Percentiles rank a stretch among this genome's conserved stretches.
phyloP scores from a whole-genome alignment of 2,888 invertebrate species.

The Matsumyia berberina region DNA sequence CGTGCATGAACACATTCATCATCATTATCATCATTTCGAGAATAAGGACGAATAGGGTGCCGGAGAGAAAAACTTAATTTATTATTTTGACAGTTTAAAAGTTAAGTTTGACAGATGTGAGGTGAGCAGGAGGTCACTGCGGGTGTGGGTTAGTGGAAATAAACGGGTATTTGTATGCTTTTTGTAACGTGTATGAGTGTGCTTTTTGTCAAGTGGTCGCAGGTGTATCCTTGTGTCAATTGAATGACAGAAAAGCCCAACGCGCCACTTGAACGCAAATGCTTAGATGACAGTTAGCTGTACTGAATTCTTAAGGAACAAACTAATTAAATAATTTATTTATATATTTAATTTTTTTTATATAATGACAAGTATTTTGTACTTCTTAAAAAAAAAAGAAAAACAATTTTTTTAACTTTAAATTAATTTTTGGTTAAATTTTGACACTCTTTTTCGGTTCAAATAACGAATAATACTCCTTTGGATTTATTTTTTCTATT shows the following conservation, averaged over 20 bases:
- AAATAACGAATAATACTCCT: slow-evolving; percentile 62
- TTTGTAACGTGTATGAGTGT: slow-evolving; percentile 64
- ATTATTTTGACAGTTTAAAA: slow-evolving; percentile 66
- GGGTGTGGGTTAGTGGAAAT: slow-evolving; percentile 49
- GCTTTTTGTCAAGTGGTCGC: slow-evolving; percentile 60
- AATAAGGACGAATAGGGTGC: slow-evolving; percentile 83
- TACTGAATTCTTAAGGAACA: slow-evolving; percentile 48
- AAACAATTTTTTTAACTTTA: not conserved
- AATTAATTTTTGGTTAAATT: slow-evolving; percentile 12
- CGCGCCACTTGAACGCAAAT: slow-evolving; percentile 53
- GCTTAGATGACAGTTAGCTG: slow-evolving; percentile 63
- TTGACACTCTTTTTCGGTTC: slow-evolving; percentile 9
- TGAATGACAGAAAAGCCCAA: slow-evolving; percentile 35
- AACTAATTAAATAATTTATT: slow-evolving; percentile 71
- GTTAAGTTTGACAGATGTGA: slow-evolving; percentile 68
- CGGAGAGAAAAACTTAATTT: slow-evolving; percentile 43
- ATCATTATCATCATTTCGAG: slow-evolving; percentile 90
- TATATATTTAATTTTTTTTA: slow-evolving; percentile 59
- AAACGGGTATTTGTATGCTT: slow-evolving; percentile 72
- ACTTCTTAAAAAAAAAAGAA: slow-evolving; percentile 11
- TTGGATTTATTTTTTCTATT: slow-evolving; percentile 19
- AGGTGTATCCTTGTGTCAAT: slow-evolving; percentile 1
- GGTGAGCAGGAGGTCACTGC: slow-evolving; percentile 8
- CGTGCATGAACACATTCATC: slow-evolving; percentile 90
- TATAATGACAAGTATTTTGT: slow-evolving; percentile 38